These are phyloP conservation scores for Meles meles DNA, from an alignment of 2,113 vertebrate species.

Conservation along the genomic window DNA sequence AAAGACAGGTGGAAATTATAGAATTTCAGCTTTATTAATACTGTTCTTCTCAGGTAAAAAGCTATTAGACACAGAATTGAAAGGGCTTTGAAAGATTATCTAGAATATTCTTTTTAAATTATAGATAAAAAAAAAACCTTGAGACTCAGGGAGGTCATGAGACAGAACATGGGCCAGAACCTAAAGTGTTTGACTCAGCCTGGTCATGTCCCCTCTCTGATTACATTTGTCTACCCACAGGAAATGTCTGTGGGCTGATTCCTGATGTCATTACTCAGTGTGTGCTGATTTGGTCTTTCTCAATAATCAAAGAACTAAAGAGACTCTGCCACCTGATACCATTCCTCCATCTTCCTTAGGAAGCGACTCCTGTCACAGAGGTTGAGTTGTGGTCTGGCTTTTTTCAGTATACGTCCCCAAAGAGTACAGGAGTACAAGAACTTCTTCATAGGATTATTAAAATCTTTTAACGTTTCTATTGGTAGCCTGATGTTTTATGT, in stretches of 20 bases:
- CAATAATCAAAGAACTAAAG: neutral
- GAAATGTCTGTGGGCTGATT: neutral
- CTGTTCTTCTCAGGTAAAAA: neutral
- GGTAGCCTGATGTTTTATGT: neutral
- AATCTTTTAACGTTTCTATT: neutral
- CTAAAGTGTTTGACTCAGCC: neutral
- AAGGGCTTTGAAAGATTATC: neutral
- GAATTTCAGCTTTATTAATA: neutral
- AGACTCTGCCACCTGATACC: neutral
- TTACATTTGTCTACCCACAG: neutral
- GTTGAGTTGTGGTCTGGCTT: neutral
- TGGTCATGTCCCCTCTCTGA: neutral
- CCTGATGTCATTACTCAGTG: neutral
- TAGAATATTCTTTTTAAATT: conserved; percentile 11
- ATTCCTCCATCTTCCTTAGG: neutral
- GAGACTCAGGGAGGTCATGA: neutral
- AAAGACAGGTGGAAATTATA: neutral
- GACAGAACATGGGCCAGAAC: neutral
- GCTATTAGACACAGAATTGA: neutral
- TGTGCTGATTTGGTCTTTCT: neutral
- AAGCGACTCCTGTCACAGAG: neutral
- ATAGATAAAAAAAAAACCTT: neutral
- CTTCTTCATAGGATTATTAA: neutral
- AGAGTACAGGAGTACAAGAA: neutral
- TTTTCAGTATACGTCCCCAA: neutral